Conservation (phyloP, 2,113 vertebrate species). For the Ailurus styani region DNA sequence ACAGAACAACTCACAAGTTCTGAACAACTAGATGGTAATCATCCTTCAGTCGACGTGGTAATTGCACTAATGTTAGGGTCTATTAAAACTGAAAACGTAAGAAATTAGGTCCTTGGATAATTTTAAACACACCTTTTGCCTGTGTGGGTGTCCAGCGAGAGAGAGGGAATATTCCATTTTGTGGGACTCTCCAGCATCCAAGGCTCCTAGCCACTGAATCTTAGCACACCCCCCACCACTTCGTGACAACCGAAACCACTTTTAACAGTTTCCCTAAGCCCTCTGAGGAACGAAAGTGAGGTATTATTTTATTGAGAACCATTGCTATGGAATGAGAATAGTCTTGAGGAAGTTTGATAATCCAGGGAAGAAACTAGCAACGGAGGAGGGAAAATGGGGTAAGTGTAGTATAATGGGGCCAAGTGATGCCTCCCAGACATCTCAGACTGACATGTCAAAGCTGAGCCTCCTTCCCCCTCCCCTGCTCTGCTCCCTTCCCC, state of each 20-base stretch:
- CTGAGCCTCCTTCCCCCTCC: not conserved
- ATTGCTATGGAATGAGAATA: not conserved
- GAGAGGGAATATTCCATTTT: not conserved
- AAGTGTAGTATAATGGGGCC: not conserved
- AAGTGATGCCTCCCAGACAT: not conserved
- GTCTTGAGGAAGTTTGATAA: not conserved
- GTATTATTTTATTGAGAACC: not conserved
- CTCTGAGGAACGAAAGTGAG: not conserved
- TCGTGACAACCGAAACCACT: not conserved
- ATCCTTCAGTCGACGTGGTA: not conserved
- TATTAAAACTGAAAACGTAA: not conserved
- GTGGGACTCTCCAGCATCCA: not conserved
- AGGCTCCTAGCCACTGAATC: not conserved
- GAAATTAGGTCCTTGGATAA: not conserved
- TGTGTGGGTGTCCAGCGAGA: not conserved
- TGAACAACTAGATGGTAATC: not conserved
- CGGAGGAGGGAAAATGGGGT: not conserved
- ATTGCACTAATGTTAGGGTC: not conserved
- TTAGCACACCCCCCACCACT: not conserved
- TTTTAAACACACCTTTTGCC: not conserved
- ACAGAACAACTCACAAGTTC: not conserved
- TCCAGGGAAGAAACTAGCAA: not conserved
- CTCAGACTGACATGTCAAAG: not conserved
- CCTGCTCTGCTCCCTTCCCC: not conserved
- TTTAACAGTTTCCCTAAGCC: not conserved